Conservation (phyloP, 2,888 invertebrate genomes). For the Nomada lathburiana region DNA sequence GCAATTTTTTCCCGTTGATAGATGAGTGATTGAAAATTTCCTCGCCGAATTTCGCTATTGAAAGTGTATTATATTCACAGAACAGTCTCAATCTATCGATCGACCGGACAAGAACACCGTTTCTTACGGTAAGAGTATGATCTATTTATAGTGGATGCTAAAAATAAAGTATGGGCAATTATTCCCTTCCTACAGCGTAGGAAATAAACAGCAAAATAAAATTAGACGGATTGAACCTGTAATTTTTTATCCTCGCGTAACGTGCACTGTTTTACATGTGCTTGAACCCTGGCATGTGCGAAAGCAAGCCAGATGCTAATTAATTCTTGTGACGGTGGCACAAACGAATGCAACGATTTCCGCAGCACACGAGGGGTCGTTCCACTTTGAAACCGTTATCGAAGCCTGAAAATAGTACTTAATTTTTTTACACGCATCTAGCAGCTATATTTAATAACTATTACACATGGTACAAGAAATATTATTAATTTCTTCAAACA, state of each 20-base stretch:
- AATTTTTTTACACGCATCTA: too few relatives aligned
- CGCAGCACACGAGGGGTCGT: slow-evolving; percentile 11
- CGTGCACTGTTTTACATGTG: neutral
- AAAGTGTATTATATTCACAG: neutral
- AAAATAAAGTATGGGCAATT: neutral
- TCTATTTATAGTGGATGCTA: slow-evolving; percentile 1
- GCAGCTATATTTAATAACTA: neutral
- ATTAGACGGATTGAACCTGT: neutral
- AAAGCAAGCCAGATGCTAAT: slow-evolving; percentile 40
- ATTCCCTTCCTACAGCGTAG: neutral
- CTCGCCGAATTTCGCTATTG: neutral
- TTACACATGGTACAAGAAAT: neutral
- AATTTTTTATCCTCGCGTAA: neutral
- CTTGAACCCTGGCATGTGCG: slow-evolving; percentile 17
- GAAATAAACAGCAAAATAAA: neutral
- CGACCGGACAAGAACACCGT: neutral
- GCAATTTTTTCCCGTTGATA: slow-evolving; percentile 5
- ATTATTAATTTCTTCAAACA: neutral
- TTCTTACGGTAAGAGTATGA: neutral
- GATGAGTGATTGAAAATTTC: neutral
- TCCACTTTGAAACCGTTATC: slow-evolving; percentile 3
- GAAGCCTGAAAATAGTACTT: neutral
- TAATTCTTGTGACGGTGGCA: slow-evolving; percentile 38
- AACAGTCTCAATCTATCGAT: slow-evolving; percentile 2
- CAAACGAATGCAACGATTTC: slow-evolving; percentile 38